Percentiles rank a stretch among this genome's conserved stretches.
Evolutionary conservation across 2,797 vertebrate species (phyloP).

Genomic region (Otolemur crassicaudatus): DNA sequence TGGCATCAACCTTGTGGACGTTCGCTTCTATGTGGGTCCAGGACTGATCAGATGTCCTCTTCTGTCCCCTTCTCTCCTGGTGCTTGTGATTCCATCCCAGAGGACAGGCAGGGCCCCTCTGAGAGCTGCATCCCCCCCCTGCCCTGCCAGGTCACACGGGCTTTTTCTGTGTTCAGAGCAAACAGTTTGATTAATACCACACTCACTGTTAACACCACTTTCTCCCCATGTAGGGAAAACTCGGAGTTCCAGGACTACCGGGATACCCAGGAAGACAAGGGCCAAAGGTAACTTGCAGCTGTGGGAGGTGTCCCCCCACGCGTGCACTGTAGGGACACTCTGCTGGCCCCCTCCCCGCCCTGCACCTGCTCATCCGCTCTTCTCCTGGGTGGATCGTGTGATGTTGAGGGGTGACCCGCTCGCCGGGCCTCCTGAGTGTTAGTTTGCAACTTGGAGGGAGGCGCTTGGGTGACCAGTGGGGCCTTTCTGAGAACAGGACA

Average conservation of each 20-base stretch:
- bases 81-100: background rate
- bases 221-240: constrained; percentile 92
- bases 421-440: rapidly evolving
- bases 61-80: no score
- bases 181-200: rapidly evolving
- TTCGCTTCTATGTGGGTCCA: background rate
- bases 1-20: rapidly evolving
- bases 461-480: rapidly evolving
- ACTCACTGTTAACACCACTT: rapidly evolving
- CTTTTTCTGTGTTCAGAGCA: background rate
- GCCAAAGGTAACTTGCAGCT: constrained; percentile 91
- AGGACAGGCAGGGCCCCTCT: background rate
- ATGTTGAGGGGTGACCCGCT: rapidly evolving
- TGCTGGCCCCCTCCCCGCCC: background rate
- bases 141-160: rapidly evolving
- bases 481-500: background rate
- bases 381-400: background rate
- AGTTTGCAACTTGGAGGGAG: background rate
- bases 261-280: constrained; percentile 99
- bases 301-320: rapidly evolving
- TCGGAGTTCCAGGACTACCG: constrained; percentile 97
- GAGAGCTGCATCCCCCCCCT: background rate
- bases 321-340: rapidly evolving
- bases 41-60: rapidly evolving
- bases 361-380: rapidly evolving